These are phyloP conservation scores for Calameuta filiformis DNA, from an alignment of 2,888 invertebrate genomes.

Conservation along the genomic window DNA sequence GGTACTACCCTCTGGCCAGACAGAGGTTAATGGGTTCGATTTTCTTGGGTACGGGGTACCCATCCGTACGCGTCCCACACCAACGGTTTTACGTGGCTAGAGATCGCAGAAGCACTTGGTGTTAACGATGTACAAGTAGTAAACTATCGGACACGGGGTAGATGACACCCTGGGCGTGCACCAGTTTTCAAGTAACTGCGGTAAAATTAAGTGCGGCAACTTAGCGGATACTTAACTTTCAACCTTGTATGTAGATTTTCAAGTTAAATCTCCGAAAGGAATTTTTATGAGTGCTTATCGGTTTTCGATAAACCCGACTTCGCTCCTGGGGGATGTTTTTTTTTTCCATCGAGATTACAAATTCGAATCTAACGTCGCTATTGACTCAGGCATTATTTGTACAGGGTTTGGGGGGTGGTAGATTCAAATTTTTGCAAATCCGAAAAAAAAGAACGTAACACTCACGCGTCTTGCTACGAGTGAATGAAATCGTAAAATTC, in stretches of 20 bases:
- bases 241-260: neutral
- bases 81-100: conserved; percentile 11
- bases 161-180: neutral
- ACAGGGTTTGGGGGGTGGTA: too few relatives aligned
- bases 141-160: neutral
- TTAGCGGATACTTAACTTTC: neutral
- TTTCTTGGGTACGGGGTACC: conserved; percentile 9
- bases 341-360: neutral
- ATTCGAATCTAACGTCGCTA: neutral
- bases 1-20: conserved; percentile 6
- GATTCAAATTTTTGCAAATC: neutral
- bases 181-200: neutral
- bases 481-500: conserved; percentile 16
- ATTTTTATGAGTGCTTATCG: neutral
- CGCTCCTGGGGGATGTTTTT: neutral
- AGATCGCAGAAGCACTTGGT: conserved; percentile 22
- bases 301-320: neutral
- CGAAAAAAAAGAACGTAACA: neutral
- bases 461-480: neutral
- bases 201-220: conserved; percentile 13
- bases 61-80: conserved; percentile 15
- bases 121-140: conserved; percentile 25
- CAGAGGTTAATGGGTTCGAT: conserved; percentile 31
- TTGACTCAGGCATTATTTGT: too few relatives aligned
- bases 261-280: neutral